A percentile compares a stretch with the other conserved stretches of the same genome.
Evolutionary conservation across 1,140 invertebrate species (phyloP).

Genomic region (Leguminivora glycinivorella): DNA sequence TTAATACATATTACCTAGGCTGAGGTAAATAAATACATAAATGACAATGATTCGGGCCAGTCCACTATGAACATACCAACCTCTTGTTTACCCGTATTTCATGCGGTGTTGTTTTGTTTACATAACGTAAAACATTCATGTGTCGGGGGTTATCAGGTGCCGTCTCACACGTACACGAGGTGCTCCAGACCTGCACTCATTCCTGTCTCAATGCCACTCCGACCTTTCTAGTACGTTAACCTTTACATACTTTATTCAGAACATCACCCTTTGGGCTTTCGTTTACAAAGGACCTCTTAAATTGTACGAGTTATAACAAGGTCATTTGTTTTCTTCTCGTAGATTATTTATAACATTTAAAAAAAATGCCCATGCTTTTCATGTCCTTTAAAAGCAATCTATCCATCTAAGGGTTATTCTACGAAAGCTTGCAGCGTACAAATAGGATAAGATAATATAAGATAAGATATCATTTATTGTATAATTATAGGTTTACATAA

Average conservation of each 20-base stretch:
- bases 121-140: conserved; percentile 13
- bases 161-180: conserved; percentile 9
- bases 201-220: conserved; percentile 19
- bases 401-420: too few relatives aligned
- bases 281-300: conserved; percentile 6
- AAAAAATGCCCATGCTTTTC: too few relatives aligned
- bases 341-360: too few relatives aligned
- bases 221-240: conserved; percentile 17
- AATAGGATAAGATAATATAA: too few relatives aligned
- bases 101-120: conserved; percentile 15
- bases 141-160: conserved; percentile 15
- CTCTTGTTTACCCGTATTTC: not conserved
- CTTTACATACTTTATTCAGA: conserved; percentile 19
- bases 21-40: not conserved
- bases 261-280: not conserved
- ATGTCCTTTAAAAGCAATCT: too few relatives aligned
- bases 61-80: not conserved
- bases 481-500: too few relatives aligned
- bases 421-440: too few relatives aligned
- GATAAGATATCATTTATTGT: too few relatives aligned
- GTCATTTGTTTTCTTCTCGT: not conserved
- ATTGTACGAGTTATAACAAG: conserved; percentile 5
- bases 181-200: conserved; percentile 16
- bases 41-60: not conserved
- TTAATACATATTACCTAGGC: not conserved